A percentile compares a stretch with the other conserved stretches of the same genome.
These are phyloP conservation scores for Paguma larvata DNA, from an alignment of 2,797 vertebrate species.

Conservation along the genomic window DNA sequence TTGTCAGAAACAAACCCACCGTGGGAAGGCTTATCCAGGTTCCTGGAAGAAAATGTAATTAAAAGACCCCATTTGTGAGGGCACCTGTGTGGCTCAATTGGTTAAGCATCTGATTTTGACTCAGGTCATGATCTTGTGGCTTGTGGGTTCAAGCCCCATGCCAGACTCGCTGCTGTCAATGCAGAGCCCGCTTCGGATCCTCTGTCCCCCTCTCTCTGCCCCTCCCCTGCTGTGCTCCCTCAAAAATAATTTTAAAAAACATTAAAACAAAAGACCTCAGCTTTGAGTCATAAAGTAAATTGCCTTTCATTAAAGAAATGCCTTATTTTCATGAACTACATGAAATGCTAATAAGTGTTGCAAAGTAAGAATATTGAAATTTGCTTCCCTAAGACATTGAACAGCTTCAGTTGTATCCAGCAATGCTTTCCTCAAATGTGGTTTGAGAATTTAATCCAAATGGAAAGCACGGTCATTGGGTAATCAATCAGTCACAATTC, in stretches of 20 bases:
- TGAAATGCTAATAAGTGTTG: neutral
- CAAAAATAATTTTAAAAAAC: too few relatives aligned
- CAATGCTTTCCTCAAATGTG: neutral
- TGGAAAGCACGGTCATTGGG: neutral
- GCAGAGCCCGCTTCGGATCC: too few relatives aligned
- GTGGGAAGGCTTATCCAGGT: neutral
- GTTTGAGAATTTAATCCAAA: neutral
- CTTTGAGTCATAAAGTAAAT: neutral
- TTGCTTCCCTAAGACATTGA: neutral
- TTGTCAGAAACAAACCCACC: neutral
- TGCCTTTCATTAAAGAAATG: neutral
- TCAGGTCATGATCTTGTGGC: too few relatives aligned
- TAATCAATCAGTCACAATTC: slow-evolving; percentile 42
- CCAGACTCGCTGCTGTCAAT: too few relatives aligned
- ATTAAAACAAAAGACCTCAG: neutral
- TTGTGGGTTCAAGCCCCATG: too few relatives aligned
- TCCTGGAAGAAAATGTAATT: neutral
- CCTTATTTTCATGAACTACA: neutral
- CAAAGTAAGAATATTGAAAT: neutral
- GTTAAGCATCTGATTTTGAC: too few relatives aligned
- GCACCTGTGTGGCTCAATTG: too few relatives aligned
- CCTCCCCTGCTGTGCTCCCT: too few relatives aligned
- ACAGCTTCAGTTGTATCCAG: neutral
- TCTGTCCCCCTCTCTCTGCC: too few relatives aligned
- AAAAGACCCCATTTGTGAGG: neutral